Percentiles rank a stretch among this genome's conserved stretches.
These are phyloP conservation scores for Hippolais icterina DNA, from an alignment of 2,113 vertebrate species.

Conservation along the genomic window DNA sequence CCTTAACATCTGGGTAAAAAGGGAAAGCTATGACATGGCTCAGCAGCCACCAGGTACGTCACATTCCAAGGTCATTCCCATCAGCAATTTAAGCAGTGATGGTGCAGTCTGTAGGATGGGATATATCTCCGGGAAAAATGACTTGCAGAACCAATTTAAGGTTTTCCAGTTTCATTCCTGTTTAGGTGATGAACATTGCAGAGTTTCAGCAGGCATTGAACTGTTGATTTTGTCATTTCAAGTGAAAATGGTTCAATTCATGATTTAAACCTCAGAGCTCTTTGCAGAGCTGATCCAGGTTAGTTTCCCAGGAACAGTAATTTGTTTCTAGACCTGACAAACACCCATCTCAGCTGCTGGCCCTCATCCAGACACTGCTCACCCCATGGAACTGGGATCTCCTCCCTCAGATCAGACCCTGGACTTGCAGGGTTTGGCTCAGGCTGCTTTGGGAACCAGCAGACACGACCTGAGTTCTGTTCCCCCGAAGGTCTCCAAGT, in stretches of 20 bases:
- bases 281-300: background rate
- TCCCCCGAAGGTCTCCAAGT: background rate
- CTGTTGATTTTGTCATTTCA: background rate
- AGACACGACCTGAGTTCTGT: rapidly evolving
- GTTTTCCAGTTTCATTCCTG: background rate
- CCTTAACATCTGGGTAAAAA: background rate
- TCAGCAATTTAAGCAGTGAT: background rate
- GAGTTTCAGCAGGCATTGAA: background rate
- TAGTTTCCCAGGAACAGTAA: background rate
- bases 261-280: background rate
- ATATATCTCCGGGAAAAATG: background rate
- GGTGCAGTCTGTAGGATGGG: rapidly evolving
- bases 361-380: background rate
- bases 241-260: background rate
- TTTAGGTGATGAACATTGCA: background rate
- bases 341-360: background rate
- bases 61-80: background rate
- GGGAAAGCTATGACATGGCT: background rate
- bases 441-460: background rate
- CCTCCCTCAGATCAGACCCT: rapidly evolving
- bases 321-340: background rate
- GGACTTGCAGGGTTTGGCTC: background rate
- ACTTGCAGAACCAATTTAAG: background rate
- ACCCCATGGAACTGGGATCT: background rate
- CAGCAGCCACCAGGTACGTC: background rate